Conservation (phyloP, 2,113 vertebrate species). For the Eubucco bourcierii region DNA sequence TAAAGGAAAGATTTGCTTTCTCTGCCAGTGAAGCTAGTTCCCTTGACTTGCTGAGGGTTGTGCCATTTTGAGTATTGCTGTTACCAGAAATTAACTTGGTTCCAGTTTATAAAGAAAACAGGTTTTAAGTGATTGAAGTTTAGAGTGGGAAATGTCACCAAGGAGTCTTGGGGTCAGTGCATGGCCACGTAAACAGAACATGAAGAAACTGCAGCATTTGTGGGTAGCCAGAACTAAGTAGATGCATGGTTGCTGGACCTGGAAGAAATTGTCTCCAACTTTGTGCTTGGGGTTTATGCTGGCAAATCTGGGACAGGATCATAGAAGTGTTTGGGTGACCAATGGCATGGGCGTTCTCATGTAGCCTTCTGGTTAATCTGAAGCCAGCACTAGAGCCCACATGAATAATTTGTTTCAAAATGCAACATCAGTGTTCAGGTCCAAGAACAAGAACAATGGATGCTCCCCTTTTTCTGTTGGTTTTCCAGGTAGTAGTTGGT, state of each 20-base stretch:
- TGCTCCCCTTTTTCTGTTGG: too few relatives aligned
- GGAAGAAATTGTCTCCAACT: neutral
- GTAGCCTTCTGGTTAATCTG: too few relatives aligned
- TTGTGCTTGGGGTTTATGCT: accelerated
- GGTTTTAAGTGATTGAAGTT: neutral
- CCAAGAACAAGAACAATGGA: too few relatives aligned
- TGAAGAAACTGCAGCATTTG: neutral
- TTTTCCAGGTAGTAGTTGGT: too few relatives aligned
- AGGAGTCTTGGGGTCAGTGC: neutral
- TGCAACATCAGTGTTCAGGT: too few relatives aligned
- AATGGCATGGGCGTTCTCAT: too few relatives aligned
- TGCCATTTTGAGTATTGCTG: neutral
- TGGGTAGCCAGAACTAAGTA: neutral
- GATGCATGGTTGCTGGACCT: accelerated
- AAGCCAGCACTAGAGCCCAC: too few relatives aligned
- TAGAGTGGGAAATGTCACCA: neutral
- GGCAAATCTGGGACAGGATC: too few relatives aligned
- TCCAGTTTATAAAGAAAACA: neutral
- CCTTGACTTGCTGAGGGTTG: neutral
- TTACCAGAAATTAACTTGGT: constrained; percentile 8
- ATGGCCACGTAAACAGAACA: neutral
- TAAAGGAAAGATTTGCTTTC: neutral
- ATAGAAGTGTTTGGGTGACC: too few relatives aligned
- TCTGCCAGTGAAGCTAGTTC: neutral
- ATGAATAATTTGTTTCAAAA: too few relatives aligned